Evolutionary conservation across 2,113 vertebrate species (phyloP).

Genomic region (Mandrillus leucophaeus): DNA sequence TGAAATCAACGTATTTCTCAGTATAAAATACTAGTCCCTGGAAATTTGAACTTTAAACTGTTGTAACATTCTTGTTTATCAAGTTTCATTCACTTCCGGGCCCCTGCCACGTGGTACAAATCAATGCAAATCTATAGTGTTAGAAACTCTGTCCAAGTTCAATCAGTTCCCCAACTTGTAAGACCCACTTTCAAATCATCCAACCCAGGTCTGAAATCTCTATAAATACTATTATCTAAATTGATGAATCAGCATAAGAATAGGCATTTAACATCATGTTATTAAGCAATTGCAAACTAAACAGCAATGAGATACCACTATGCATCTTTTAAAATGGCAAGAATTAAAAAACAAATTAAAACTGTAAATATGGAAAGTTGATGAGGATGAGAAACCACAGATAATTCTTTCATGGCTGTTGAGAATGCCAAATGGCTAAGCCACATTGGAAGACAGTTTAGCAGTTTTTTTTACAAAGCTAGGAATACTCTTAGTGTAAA

Average conservation of each 20-base stretch:
- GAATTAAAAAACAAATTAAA: background rate
- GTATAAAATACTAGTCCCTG: background rate
- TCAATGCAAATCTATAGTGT: background rate
- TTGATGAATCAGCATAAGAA: background rate
- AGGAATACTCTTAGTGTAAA: background rate
- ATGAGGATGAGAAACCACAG: background rate
- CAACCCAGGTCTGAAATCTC: background rate
- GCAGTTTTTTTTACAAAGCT: background rate
- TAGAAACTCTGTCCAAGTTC: background rate
- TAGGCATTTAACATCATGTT: background rate
- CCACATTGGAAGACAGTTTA: background rate
- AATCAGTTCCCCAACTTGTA: background rate
- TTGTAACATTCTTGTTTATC: background rate
- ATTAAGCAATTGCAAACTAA: background rate
- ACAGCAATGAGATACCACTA: background rate
- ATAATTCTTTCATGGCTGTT: background rate
- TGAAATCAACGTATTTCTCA: background rate
- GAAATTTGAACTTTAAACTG: background rate
- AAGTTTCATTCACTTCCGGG: background rate
- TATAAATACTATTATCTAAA: background rate
- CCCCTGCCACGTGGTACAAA: background rate
- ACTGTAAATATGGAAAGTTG: background rate
- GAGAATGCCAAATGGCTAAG: background rate
- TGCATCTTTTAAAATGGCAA: background rate
- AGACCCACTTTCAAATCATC: background rate